Percentiles rank a stretch among this genome's conserved stretches.
These are phyloP conservation scores for Hypothenemus hampei DNA, from an alignment of 1,140 invertebrate species.

Conservation along the genomic window DNA sequence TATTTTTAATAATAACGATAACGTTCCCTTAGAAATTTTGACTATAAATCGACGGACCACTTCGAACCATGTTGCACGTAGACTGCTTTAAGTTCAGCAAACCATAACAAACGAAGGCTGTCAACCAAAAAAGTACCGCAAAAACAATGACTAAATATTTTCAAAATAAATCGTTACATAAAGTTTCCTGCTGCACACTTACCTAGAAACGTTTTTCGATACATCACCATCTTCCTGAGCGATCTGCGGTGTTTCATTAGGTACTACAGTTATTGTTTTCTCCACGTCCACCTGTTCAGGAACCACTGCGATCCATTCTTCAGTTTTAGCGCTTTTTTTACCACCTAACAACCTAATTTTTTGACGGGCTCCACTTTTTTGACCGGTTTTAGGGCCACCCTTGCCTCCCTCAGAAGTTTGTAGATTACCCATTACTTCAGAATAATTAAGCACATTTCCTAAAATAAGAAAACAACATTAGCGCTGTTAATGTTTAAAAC, in stretches of 20 bases:
- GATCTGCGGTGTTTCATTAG: background rate
- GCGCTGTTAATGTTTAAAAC: too few relatives aligned
- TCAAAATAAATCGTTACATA: too few relatives aligned
- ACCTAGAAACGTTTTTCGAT: slow-evolving; percentile 7
- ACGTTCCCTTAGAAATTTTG: too few relatives aligned
- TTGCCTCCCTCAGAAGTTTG: slow-evolving; percentile 21
- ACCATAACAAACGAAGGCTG: too few relatives aligned
- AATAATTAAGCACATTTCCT: too few relatives aligned
- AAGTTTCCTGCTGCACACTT: background rate
- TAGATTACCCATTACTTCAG: slow-evolving; percentile 17
- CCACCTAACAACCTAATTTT: slow-evolving; percentile 22
- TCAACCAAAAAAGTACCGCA: background rate
- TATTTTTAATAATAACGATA: too few relatives aligned
- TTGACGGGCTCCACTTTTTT: slow-evolving; percentile 5
- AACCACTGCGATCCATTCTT: slow-evolving; percentile 13
- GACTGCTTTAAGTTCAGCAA: too few relatives aligned
- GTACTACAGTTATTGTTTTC: background rate
- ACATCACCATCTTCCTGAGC: background rate
- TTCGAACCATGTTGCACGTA: too few relatives aligned
- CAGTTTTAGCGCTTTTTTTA: slow-evolving; percentile 12
- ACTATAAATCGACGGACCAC: too few relatives aligned
- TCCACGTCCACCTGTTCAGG: background rate
- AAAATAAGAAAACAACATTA: too few relatives aligned
- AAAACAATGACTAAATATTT: too few relatives aligned
- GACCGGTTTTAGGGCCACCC: background rate